Conservation (phyloP, 2,113 vertebrate genomes). For the Cygnus buccinator region DNA sequence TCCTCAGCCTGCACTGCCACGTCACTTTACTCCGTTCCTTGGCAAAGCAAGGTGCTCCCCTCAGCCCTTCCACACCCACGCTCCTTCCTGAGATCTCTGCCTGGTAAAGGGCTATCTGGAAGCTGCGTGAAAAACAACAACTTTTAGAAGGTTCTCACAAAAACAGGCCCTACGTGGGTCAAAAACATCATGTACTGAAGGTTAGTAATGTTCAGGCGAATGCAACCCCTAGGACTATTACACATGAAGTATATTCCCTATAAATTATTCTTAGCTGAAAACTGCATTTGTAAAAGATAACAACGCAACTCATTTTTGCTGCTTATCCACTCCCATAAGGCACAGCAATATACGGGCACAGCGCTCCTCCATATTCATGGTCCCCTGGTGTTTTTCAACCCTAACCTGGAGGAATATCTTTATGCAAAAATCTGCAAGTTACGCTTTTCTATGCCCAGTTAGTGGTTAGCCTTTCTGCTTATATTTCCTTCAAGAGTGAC, state of each 20-base stretch:
- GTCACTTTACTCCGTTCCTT: background rate
- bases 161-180: background rate
- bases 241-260: background rate
- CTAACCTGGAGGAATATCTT: background rate
- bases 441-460: background rate
- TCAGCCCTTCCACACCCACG: background rate
- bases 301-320: background rate
- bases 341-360: background rate
- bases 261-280: background rate
- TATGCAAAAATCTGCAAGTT: slow-evolving; percentile 23
- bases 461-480: slow-evolving; percentile 25
- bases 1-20: background rate
- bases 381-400: background rate
- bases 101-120: background rate
- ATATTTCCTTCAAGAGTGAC: background rate
- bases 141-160: background rate
- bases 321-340: background rate
- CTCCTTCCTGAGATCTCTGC: background rate
- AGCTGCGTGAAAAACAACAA: background rate
- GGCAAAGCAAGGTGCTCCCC: background rate
- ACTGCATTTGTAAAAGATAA: background rate
- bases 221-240: background rate
- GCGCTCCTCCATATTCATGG: background rate
- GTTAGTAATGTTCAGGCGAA: background rate
- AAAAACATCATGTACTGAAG: background rate